Evolutionary conservation across 2,797 vertebrate species (phyloP), one percentile per base, ranked within the genome.

Genomic region (Enteromius afrohamiltoni): DNA sequence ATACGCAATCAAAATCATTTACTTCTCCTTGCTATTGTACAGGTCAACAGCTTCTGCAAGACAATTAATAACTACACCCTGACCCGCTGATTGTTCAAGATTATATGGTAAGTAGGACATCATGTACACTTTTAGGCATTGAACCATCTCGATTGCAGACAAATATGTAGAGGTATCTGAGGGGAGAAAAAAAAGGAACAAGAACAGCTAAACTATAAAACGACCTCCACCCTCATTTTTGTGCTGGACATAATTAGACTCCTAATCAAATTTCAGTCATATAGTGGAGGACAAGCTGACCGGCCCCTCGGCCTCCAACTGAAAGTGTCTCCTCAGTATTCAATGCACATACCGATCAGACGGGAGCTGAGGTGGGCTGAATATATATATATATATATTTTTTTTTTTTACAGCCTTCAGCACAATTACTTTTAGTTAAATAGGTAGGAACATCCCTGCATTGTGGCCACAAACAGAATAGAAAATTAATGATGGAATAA

Each of bases 391-490:
- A n/a, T n/a, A n/a, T n/a, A n/a, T n/a, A n/a, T n/a, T n/a, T n/a
- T 62, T 85, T 47, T 58, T 29, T 47, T 77, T 47, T 77, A 73
- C 26, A 83, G 73, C 68, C 64, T 64, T 67, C 62, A 23, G n/a
- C 75, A 77, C 77, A 82, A 60, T 81, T 76, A 87, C 80, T 85
- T n/a, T n/a, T n/a, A n/a, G n/a, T 87, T 79, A 79, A 88, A 67
- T 49, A 83, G 76, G 67, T 82, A 79, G 67, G 47, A 84, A 47
- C 77, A 69, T 71, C 49, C 49, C 26, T 51, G 69, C 65, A 79
- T 64, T 34, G 23, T 85, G 55, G 26, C 17, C 42, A 58, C 70
- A 75, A 51, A 80, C 71, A 80, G 49, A 51, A 67, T 34, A 71
- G 9, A 40, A 75, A 58, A 75, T 60, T 77, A 86, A 85, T 79